Conservation (phyloP, 2,113 vertebrate species). For the Nanorana parkeri region DNA sequence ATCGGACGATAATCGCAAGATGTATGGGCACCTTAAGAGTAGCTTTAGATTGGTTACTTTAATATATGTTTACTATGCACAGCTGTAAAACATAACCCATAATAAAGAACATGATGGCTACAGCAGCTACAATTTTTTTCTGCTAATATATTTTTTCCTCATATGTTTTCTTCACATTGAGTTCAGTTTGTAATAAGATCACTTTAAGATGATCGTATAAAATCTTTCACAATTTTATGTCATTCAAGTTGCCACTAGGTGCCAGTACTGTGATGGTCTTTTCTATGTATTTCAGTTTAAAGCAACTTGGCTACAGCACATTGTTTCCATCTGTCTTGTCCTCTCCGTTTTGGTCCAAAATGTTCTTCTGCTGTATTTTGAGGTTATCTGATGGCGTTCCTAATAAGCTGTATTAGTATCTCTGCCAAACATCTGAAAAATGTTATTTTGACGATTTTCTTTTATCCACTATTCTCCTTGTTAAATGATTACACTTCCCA, state of each 20-base stretch:
- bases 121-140: no score
- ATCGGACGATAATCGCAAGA: no score
- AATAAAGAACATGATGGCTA: no score
- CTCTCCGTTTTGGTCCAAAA: background rate
- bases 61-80: no score
- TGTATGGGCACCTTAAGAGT: no score
- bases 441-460: background rate
- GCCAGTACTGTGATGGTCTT: conserved; percentile 34
- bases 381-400: conserved; percentile 19
- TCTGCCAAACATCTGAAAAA: background rate
- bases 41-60: no score
- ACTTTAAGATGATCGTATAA: background rate
- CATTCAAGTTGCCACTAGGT: background rate
- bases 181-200: background rate
- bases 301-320: background rate
- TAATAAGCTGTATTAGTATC: background rate
- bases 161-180: background rate
- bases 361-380: background rate
- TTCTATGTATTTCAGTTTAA: no score
- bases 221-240: background rate
- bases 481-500: no score
- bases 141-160: no score
- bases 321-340: background rate
- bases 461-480: no score
- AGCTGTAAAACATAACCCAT: no score